Evolutionary conservation across 2,113 vertebrate species (phyloP).

Genomic region (Pandion haliaetus): DNA sequence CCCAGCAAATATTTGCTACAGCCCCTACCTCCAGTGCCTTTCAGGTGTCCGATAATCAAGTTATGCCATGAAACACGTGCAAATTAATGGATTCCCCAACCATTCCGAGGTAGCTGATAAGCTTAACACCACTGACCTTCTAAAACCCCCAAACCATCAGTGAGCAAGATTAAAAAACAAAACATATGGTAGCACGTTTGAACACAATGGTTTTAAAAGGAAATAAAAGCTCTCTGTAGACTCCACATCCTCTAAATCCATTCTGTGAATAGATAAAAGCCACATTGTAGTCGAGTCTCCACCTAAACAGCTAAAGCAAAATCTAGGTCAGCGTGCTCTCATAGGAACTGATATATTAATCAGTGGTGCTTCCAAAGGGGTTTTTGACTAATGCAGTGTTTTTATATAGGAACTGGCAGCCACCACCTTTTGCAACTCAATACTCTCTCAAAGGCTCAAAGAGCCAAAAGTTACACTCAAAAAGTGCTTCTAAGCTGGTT

Average conservation of each 20-base stretch:
- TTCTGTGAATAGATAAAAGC: not conserved
- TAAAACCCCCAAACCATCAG: not conserved
- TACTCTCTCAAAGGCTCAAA: not conserved
- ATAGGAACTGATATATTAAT: not conserved
- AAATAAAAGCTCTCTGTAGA: not conserved
- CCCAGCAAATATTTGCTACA: not conserved
- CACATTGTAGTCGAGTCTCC: not conserved
- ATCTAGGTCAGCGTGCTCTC: not conserved
- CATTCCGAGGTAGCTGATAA: not conserved
- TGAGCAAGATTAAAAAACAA: not conserved
- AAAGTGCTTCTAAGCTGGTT: not conserved
- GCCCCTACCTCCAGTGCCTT: not conserved
- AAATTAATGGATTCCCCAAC: not conserved
- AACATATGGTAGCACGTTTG: not conserved
- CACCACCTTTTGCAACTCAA: not conserved
- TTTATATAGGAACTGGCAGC: constrained; percentile 34
- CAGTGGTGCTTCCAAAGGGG: not conserved
- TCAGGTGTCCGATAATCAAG: not conserved
- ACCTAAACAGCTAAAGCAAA: not conserved
- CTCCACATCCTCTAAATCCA: not conserved
- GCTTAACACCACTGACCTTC: not conserved
- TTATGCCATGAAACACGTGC: not conserved
- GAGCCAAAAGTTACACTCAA: not conserved
- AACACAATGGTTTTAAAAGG: not conserved
- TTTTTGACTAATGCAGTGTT: not conserved